phyloP scores from a whole-genome alignment of 2,113 vertebrate genomes.

The Mustela lutreola region DNA sequence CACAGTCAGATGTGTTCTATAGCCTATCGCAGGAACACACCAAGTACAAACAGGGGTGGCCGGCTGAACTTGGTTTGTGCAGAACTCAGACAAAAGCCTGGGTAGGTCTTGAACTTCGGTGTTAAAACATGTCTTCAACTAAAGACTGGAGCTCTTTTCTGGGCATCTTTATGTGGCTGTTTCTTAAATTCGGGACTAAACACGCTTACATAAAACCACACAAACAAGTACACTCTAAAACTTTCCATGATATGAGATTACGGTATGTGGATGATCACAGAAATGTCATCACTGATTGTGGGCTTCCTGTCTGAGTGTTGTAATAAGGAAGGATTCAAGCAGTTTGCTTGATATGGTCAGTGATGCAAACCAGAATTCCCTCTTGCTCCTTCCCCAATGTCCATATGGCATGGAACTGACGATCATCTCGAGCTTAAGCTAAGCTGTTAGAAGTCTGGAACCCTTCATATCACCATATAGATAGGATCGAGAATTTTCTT shows the following conservation, averaged over 20 bases:
- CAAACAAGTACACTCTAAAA: not conserved
- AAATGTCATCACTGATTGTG: not conserved
- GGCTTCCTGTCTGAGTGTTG: not conserved
- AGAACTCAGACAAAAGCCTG: not conserved
- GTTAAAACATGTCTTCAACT: not conserved
- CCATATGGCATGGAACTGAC: not conserved
- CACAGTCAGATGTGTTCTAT: not conserved
- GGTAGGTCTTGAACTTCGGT: not conserved
- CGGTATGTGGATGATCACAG: not conserved
- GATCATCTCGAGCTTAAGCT: not conserved
- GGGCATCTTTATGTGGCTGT: not conserved
- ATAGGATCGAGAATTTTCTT: conserved; percentile 3
- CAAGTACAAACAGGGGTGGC: not conserved
- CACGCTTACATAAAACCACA: not conserved
- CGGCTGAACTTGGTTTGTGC: not conserved
- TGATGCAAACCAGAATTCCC: not conserved
- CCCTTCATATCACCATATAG: not conserved
- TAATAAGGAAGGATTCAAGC: conserved; percentile 47
- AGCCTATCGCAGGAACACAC: not conserved
- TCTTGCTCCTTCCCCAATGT: not conserved
- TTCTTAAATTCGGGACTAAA: not conserved
- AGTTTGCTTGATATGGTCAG: not conserved
- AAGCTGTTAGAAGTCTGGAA: not conserved
- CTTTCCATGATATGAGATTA: not conserved
- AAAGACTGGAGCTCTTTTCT: not conserved